Evolutionary conservation across 2,888 invertebrate species (phyloP), one percentile per base, ranked within the genome.

Genomic region (Ypsolopha scabrella): DNA sequence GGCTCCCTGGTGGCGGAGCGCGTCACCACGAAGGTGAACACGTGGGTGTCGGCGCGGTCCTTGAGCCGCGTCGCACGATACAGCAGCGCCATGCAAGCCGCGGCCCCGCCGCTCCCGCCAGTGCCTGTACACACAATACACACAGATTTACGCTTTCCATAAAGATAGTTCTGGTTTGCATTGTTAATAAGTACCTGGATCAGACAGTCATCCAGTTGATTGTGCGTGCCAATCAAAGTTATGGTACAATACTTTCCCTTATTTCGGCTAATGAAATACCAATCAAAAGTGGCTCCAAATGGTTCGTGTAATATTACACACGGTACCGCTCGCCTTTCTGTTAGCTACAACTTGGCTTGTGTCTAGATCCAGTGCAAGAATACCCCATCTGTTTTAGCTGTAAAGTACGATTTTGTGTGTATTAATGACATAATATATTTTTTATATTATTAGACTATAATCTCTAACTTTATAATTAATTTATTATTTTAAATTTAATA

Each of bases 21-120:
- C 55, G 94, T 94, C 61, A 94, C 91, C 65, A 93, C 91, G 80
- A 94, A 94, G 54, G 94, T 94, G 86, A 94, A 94, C 64, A 94
- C 92, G 80, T 93, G 93, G 60, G 93, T 93, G 87, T 93, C 92
- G 76, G 91, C 91, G 73, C 93, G 90, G 88, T 94, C 94, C 67
- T 93, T 91, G 59, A 94, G 89, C 85, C 92, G 92, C 76, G 93
- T 92, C 80, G 94, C 93, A 72, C 94, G 91, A 83, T 93, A 92
- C 75, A 93, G 88, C 74, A 93, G 88, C 76, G 93, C 93, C 93
- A 93, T 93, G 87, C 87, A 88, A 83, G 81, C 87, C 65, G 61
- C 60, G 58, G 67, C 68, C 82, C 76, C 80, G 83, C 73, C 80
- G 77, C 86, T 73, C 70, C 72, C 73, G 67, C 72, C 75, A 72